Percentiles rank a stretch among this genome's conserved stretches.
phyloP scores from a whole-genome alignment of 2,113 vertebrate species.

The Pedionomus torquatus region DNA sequence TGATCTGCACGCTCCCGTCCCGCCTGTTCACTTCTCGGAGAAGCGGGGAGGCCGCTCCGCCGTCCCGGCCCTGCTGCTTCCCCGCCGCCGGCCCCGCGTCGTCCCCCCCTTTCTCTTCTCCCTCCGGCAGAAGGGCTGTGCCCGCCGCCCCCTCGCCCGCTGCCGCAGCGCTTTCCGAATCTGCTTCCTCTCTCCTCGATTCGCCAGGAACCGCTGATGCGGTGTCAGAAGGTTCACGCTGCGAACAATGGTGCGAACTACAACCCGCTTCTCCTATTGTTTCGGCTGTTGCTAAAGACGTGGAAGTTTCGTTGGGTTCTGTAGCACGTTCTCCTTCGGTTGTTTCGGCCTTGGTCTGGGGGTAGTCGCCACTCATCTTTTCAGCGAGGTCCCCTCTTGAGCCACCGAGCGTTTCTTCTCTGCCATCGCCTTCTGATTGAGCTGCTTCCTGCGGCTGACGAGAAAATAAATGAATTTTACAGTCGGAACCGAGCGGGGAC shows the following conservation, averaged over 20 bases:
- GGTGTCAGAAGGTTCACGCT: slow-evolving; percentile 3
- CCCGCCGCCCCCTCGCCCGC: background rate
- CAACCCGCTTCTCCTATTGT: slow-evolving; percentile 4
- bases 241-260: slow-evolving; percentile 1
- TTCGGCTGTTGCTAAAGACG: background rate
- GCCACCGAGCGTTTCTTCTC: background rate
- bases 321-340: background rate
- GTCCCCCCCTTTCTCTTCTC: background rate
- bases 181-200: background rate
- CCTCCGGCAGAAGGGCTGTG: background rate
- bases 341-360: background rate
- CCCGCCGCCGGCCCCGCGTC: background rate
- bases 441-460: slow-evolving; percentile 41
- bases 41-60: background rate
- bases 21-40: slow-evolving; percentile 74
- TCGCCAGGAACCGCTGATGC: background rate
- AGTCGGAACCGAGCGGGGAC: background rate
- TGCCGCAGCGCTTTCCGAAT: background rate
- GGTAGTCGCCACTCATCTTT: background rate
- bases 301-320: background rate
- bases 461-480: slow-evolving; percentile 3
- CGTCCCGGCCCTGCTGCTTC: background rate
- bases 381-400: background rate
- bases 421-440: background rate
- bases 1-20: slow-evolving; percentile 75